Percentiles rank a stretch among this genome's conserved stretches.
These are phyloP conservation scores for Phymatocera aterrima DNA, from an alignment of 2,888 invertebrate species.

Conservation along the genomic window DNA sequence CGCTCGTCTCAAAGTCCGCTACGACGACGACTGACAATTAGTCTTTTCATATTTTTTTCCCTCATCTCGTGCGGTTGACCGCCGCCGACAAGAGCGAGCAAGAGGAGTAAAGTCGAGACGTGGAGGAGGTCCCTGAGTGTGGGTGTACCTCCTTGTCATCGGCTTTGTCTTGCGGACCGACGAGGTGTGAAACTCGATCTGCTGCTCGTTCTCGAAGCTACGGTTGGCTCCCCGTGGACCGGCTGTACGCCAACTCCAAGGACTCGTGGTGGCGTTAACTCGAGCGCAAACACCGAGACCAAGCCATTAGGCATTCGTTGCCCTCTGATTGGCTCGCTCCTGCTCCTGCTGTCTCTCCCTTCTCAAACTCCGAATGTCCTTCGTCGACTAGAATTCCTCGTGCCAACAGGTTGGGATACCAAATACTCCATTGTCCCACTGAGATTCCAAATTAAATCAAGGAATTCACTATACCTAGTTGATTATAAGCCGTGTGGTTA, in stretches of 20 bases:
- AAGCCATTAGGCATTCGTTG: conserved; percentile 45
- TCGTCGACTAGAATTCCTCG: conserved; percentile 18
- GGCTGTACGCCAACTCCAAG: conserved; percentile 19
- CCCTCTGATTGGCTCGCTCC: conserved; percentile 30
- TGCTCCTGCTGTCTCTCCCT: conserved; percentile 19
- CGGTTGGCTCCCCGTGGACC: conserved; percentile 35
- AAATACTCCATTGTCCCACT: not conserved
- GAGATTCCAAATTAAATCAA: not conserved
- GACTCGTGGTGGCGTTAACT: conserved; percentile 38
- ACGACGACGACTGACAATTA: conserved; percentile 4
- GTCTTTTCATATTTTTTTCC: not conserved
- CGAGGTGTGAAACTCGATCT: conserved; percentile 41
- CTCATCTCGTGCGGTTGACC: conserved; percentile 15
- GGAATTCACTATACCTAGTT: not conserved
- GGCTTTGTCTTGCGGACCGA: conserved; percentile 33
- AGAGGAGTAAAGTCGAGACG: not conserved
- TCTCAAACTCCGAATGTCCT: conserved; percentile 20
- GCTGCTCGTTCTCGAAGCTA: conserved; percentile 8
- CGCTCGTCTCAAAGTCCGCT: no score
- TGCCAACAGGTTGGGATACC: conserved; percentile 25
- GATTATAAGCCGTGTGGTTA: no score
- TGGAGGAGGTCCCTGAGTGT: not conserved
- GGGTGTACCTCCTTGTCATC: conserved; percentile 39
- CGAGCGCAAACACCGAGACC: conserved; percentile 44
- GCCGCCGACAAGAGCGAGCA: not conserved